Percentiles rank a stretch among this genome's conserved stretches.
Evolutionary conservation across 2,797 vertebrate genomes (phyloP).

Genomic region (Pseudochaenichthys georgianus): DNA sequence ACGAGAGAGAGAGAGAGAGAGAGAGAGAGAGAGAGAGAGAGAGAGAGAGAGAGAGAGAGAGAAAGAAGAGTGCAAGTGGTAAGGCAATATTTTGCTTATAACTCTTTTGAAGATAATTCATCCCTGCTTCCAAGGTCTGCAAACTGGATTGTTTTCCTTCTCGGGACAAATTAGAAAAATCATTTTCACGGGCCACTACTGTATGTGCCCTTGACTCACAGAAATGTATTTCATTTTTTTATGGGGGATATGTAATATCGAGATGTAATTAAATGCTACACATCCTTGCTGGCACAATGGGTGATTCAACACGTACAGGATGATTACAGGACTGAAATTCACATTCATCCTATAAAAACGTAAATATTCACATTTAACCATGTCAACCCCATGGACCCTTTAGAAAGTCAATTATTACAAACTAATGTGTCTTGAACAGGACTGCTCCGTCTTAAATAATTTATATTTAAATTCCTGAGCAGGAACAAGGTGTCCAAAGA

Average conservation of each 20-base stretch:
- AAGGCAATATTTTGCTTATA: slow-evolving; percentile 42
- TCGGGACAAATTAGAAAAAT: slow-evolving; percentile 46
- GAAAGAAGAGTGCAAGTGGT: slow-evolving; percentile 6
- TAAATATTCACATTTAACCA: neutral
- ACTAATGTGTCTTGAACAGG: neutral
- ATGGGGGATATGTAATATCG: neutral
- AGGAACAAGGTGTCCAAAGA: neutral
- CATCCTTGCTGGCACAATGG: neutral
- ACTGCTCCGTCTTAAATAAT: neutral
- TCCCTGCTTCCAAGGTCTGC: slow-evolving; percentile 45
- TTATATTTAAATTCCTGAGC: slow-evolving; percentile 1
- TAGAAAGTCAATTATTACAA: neutral
- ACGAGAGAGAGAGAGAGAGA: too few relatives aligned
- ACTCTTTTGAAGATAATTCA: slow-evolving; percentile 69
- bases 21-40: too few relatives aligned
- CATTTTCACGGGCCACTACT: slow-evolving; percentile 32
- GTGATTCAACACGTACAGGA: slow-evolving; percentile 1
- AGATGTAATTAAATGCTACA: slow-evolving; percentile 41
- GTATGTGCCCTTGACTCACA: slow-evolving; percentile 20
- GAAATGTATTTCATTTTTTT: slow-evolving; percentile 9
- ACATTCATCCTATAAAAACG: neutral
- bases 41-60: slow-evolving; percentile 2
- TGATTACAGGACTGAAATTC: neutral
- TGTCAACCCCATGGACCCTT: neutral
- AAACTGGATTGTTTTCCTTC: slow-evolving; percentile 48